Conservation (phyloP, 2,113 vertebrate genomes). For the Thunnus thynnus region DNA sequence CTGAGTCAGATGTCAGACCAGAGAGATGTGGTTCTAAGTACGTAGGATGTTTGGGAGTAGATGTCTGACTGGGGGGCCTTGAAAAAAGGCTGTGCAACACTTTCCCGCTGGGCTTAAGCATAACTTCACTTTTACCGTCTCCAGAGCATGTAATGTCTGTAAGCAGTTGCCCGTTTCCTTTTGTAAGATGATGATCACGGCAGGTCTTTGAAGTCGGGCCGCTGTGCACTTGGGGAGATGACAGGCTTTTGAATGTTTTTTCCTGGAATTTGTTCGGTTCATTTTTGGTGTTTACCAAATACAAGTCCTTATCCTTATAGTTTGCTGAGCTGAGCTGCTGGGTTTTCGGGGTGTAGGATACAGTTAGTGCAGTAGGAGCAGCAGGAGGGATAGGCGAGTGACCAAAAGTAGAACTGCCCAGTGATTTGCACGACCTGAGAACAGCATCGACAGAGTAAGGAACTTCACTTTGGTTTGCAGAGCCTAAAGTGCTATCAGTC, state of each 20-base stretch:
- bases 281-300: neutral
- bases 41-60: slow-evolving; percentile 58
- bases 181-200: neutral
- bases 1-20: neutral
- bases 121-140: neutral
- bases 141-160: neutral
- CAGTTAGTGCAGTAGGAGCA: neutral
- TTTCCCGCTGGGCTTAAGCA: slow-evolving; percentile 75
- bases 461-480: slow-evolving; percentile 4
- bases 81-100: slow-evolving; percentile 75
- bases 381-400: neutral
- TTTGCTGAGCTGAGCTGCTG: neutral
- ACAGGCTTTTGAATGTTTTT: neutral
- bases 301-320: neutral
- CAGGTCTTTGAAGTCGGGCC: neutral
- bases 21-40: neutral
- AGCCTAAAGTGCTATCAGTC: slow-evolving; percentile 1
- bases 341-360: neutral
- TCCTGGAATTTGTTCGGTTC: neutral
- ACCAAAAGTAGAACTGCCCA: neutral
- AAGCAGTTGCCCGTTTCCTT: neutral
- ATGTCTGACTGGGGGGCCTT: slow-evolving; percentile 53
- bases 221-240: neutral
- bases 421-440: slow-evolving; percentile 33
- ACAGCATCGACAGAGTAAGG: slow-evolving; percentile 53